Base-by-base conservation (phyloP, 2,797 vertebrate species). In the Notolepis coatsorum region DNA sequence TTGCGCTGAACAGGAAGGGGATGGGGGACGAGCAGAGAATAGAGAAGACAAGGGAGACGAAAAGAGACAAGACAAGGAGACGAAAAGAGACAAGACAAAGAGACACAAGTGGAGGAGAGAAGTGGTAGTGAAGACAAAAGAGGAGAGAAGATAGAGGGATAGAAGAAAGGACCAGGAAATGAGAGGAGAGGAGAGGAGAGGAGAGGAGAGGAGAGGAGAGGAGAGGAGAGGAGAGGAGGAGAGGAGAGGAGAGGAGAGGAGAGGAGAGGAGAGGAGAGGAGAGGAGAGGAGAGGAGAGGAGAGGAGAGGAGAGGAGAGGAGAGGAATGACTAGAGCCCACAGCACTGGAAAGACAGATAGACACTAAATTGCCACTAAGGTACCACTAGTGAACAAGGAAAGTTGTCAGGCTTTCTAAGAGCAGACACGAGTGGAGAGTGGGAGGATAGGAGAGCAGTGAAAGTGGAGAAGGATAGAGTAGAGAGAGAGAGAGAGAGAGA, bases 401-500 rank as follows among this genome's bases (percentile, higher is more conserved):
- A n/a, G n/a, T n/a, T n/a, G n/a, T n/a, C n/a, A n/a, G n/a, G n/a
- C n/a, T n/a, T n/a, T n/a, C n/a, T n/a, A n/a, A n/a, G n/a, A n/a
- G n/a, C 4, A 52, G 37, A 13, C 15, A 33, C 12, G 52, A 31
- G 49, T 35, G 10, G 48, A 41, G 15, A 17, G 10, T 24, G 55
- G 49, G 45, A 17, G 5, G 15, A 23, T 42, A n/a, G 51, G 7
- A 59, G 50, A 55, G 17, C 50, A 71, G 63, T 58, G 59, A 70
- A 63, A 77, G 68, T 48, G 50, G 49, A 9, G 18, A 15, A 45
- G 50, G 17, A 7, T 10, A 15, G 63, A 42, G 52, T 56, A 47
- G 62, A 66, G 53, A 21, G 50, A 49, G 65, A 21, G 58, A 57
- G 54, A 66, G 48, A 38, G 12, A 61, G 61, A 28, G 45, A 30